A percentile compares a stretch with the other conserved stretches of the same genome.
These are phyloP conservation scores for Sinelater perroti DNA, from an alignment of 2,888 invertebrate species.

Conservation along the genomic window DNA sequence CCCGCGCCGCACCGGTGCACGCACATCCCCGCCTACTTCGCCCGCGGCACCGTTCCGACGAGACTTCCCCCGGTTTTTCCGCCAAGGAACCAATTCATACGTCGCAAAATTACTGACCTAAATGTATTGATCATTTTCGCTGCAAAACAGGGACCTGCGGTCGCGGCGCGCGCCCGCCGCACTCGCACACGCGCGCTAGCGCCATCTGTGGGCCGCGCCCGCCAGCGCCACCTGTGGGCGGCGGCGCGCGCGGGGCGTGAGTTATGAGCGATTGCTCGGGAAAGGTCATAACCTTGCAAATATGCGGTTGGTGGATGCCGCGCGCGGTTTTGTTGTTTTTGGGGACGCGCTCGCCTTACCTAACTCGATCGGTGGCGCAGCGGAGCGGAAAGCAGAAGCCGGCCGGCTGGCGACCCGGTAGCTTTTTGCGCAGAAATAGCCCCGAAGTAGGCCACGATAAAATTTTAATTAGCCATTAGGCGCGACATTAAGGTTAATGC, in stretches of 20 bases:
- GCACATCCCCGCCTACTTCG: neutral
- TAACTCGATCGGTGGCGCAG: no score
- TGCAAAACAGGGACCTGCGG: constrained; percentile 35
- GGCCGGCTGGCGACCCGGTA: no score
- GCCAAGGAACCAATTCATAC: constrained; percentile 34
- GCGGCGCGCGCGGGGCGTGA: neutral
- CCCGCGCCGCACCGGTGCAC: neutral
- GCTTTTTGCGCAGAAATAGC: no score
- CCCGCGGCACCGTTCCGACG: neutral
- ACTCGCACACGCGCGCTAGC: neutral
- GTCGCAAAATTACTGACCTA: constrained; percentile 47
- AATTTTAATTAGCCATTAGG: no score
- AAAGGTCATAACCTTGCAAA: constrained; percentile 17
- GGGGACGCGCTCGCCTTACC: no score
- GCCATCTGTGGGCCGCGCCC: neutral
- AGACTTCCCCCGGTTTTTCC: constrained; percentile 4
- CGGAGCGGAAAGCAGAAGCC: no score
- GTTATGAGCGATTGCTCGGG: neutral
- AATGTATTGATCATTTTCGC: constrained; percentile 48
- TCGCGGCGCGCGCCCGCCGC: neutral
- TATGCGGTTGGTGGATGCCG: constrained; percentile 1
- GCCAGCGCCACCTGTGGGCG: neutral
- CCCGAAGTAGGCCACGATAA: no score
- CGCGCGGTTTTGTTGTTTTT: neutral
- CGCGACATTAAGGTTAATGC: no score